Evolutionary conservation across 1,140 invertebrate species (phyloP), one percentile per base, ranked within the genome.

Genomic region (Periplaneta americana): DNA sequence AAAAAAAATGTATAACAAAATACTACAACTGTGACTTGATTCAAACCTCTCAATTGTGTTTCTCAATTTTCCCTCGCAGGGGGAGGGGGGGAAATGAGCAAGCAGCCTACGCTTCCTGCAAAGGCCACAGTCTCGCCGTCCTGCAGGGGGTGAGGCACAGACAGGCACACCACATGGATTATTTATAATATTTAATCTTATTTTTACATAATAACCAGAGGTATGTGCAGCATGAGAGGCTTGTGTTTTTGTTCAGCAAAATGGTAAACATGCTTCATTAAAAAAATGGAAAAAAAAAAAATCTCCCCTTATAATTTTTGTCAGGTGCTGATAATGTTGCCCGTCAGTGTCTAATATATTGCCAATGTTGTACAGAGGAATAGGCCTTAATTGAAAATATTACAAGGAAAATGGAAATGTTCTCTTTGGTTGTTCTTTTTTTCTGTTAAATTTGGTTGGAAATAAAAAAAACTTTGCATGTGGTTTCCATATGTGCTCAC

Each of bases 161-260:
- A 66, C 33, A 66, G 79, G 34, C 33, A 34, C 17, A 32, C 33
- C 28, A 39, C 33, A 35, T 28, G 48, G 48, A 48, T 31, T 66
- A 80, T 80, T 80, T 36, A 36, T 77, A 39, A 48, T 80, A 66
- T 80, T 80, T 80, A 57, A 66, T 80, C 48, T 80, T 57, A 80
- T 80, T 79, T 80, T 80, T 80, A 39, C 66, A 80, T 80, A n/a
- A 80, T 80, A 80, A 57, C 34, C 48, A 33, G 34, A 80, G 48
- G 48, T 80, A 80, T 80, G 31, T 80, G 79, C 79, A 66, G 79
- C 39, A 80, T 34, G 39, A 80, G 17, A 28, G 48, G 31, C 35
- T 33, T 77, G 75, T 37, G 36, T 37, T 28, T 80, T 80, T 80
- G 79, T 80, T 80, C 28, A 80, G 32, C 66, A 80, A 80, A 80